Conservation (phyloP, 2,888 invertebrate genomes). For the Drosophila monieri region DNA sequence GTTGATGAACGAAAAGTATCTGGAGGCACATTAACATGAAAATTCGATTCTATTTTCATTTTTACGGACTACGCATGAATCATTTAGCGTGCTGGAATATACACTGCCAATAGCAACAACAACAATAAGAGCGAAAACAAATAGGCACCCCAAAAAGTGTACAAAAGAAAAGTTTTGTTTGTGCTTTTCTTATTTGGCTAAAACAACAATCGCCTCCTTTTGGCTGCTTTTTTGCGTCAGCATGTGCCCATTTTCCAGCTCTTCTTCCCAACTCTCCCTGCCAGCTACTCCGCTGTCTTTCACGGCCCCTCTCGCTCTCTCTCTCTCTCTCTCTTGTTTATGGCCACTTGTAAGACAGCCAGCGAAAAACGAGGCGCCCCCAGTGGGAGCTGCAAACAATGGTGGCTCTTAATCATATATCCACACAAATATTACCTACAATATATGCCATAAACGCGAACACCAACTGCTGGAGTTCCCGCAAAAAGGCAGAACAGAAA, state of each 20-base stretch:
- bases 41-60: conserved; percentile 3
- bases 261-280: conserved; percentile 11
- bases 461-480: conserved; percentile 19
- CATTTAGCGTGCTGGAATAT: conserved; percentile 45
- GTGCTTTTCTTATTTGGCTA: conserved; percentile 42
- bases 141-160: conserved; percentile 36
- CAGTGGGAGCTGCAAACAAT: conserved; percentile 10
- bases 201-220: conserved; percentile 37
- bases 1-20: conserved; percentile 2
- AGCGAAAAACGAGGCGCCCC: conserved; percentile 8
- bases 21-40: not conserved
- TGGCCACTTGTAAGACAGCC: conserved; percentile 76
- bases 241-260: conserved; percentile 45
- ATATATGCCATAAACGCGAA: conserved; percentile 3
- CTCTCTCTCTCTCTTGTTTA: conserved; percentile 57
- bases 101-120: not conserved
- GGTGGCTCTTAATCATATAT: conserved; percentile 6
- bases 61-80: conserved; percentile 35
- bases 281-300: not conserved
- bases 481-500: conserved; percentile 1
- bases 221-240: conserved; percentile 66
- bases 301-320: conserved; percentile 7
- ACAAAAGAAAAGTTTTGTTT: conserved; percentile 45
- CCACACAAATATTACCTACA: conserved; percentile 16
- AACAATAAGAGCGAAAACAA: conserved; percentile 21